Evolutionary conservation across 2,888 invertebrate genomes (phyloP).

Genomic region (Synergus itoensis): DNA sequence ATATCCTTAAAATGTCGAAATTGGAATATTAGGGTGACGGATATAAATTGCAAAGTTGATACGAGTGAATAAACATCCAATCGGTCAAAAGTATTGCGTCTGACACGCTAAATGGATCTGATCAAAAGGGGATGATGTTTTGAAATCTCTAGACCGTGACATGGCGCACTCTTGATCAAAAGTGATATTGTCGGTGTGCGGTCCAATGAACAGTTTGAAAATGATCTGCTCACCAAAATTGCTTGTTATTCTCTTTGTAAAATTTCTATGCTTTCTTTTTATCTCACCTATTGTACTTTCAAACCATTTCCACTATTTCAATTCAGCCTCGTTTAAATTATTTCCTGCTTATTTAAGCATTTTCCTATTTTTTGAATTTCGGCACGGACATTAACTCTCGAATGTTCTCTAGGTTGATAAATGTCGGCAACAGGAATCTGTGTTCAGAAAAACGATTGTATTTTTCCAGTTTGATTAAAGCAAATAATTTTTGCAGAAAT

Average conservation of each 20-base stretch:
- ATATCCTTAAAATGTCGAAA: background rate
- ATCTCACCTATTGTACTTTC: background rate
- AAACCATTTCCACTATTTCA: no score
- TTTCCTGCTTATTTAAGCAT: no score
- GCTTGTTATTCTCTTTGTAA: constrained; percentile 17
- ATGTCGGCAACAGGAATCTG: background rate
- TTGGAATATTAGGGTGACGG: background rate
- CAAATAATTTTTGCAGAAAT: background rate
- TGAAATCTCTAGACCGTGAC: constrained; percentile 32
- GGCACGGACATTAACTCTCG: no score
- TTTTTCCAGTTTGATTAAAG: background rate
- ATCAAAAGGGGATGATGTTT: constrained; percentile 27
- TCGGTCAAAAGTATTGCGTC: constrained; percentile 12
- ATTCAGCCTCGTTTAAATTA: no score
- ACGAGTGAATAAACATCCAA: constrained; percentile 4
- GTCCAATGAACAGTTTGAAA: constrained; percentile 27
- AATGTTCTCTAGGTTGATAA: no score
- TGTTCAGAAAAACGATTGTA: no score
- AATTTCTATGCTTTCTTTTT: constrained; percentile 11
- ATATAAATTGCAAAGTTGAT: background rate
- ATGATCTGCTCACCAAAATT: constrained; percentile 7
- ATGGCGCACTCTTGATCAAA: constrained; percentile 19
- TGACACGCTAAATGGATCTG: constrained; percentile 1
- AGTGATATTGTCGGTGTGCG: constrained; percentile 14
- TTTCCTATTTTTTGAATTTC: no score